These are phyloP conservation scores for Heliconius eleuchia DNA, from an alignment of 1,140 invertebrate genomes.

Conservation along the genomic window DNA sequence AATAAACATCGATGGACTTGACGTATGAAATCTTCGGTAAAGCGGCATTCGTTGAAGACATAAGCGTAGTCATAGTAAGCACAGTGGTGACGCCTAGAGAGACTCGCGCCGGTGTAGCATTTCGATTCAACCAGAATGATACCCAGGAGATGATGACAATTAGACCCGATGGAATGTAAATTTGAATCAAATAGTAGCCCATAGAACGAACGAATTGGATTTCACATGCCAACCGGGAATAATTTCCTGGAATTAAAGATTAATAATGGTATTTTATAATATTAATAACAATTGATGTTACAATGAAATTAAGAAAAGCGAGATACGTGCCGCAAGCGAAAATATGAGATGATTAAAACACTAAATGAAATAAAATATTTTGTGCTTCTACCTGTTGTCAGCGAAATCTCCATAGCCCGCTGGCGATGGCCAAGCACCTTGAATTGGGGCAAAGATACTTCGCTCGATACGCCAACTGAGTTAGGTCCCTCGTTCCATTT, in stretches of 20 bases:
- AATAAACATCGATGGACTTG: constrained; percentile 98
- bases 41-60: constrained; percentile 98
- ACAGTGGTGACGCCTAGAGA: constrained; percentile 98
- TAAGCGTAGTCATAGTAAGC: constrained; percentile 99
- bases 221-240: constrained; percentile 97
- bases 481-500: constrained; percentile 96
- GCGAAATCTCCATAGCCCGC: constrained; percentile 94
- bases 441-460: constrained; percentile 97
- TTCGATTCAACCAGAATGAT: constrained; percentile 95
- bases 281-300: not conserved
- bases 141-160: constrained; percentile 99
- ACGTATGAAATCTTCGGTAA: constrained; percentile 99
- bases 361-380: not conserved
- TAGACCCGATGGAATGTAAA: constrained; percentile 98
- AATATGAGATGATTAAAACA: constrained; percentile 4
- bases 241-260: constrained; percentile 90
- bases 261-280: not conserved
- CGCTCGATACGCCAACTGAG: constrained; percentile 94
- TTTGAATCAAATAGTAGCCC: constrained; percentile 99
- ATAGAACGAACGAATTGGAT: constrained; percentile 98
- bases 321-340: not conserved
- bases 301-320: not conserved
- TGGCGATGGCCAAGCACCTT: constrained; percentile 95
- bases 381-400: constrained; percentile 91
- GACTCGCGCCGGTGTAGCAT: constrained; percentile 97